Conservation (phyloP, 2,113 vertebrate genomes). For the Misgurnus anguillicaudatus region DNA sequence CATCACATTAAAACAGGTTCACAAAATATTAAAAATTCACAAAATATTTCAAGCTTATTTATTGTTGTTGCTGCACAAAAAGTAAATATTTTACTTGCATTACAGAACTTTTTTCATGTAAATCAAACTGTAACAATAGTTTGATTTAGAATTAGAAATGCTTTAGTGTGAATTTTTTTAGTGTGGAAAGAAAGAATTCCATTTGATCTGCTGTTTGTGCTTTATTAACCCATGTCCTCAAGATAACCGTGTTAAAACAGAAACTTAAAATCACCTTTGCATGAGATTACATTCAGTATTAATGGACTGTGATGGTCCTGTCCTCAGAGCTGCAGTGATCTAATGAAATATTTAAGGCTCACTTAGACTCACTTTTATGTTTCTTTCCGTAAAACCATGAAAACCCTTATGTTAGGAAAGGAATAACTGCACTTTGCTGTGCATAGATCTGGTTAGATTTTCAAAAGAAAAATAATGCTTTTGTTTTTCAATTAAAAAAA, state of each 20-base stretch:
- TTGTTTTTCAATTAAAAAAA: too few species aligned
- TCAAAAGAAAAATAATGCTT: neutral
- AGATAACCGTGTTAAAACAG: conserved; percentile 5
- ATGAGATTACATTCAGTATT: neutral
- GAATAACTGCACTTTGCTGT: conserved; percentile 34
- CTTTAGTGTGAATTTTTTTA: neutral
- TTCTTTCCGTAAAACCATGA: conserved; percentile 45
- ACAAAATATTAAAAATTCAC: conserved; percentile 59
- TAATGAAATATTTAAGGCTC: conserved; percentile 83
- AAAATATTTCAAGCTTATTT: conserved; percentile 67
- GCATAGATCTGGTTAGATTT: neutral
- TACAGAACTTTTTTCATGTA: conserved; percentile 1
- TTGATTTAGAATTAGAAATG: neutral
- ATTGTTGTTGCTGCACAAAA: conserved; percentile 64
- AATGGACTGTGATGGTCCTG: conserved; percentile 18
- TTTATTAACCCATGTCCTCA: neutral
- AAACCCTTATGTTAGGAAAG: conserved; percentile 48
- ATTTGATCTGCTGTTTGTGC: neutral
- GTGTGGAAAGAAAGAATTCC: neutral
- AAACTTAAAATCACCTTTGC: conserved; percentile 14
- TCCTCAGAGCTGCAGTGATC: conserved; percentile 52
- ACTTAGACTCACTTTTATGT: conserved; percentile 58
- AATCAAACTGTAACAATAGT: neutral
- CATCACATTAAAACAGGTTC: conserved; percentile 54
- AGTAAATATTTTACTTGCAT: conserved; percentile 15